phyloP scores from a whole-genome alignment of 2,888 invertebrate species.

The Sipha maydis region DNA sequence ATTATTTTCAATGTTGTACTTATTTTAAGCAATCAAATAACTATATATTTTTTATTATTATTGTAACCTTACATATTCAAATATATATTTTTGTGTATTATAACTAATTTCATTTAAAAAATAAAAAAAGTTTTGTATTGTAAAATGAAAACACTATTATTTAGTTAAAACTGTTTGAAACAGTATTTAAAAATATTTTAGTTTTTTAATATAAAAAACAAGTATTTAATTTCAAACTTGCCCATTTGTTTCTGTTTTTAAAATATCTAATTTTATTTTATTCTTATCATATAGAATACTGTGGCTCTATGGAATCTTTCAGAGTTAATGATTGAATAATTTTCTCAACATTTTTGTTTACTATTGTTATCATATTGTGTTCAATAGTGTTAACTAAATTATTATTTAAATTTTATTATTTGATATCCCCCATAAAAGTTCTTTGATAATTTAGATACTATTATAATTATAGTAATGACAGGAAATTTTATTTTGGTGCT shows the following conservation, averaged over 20 bases:
- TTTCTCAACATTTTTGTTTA: not conserved
- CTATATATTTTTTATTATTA: slow-evolving; percentile 53
- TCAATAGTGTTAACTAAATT: slow-evolving; percentile 43
- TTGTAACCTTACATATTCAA: slow-evolving; percentile 50
- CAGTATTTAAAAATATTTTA: slow-evolving; percentile 26
- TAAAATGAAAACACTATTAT: slow-evolving; percentile 39
- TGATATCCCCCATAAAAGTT: not conserved
- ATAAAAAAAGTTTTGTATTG: slow-evolving; percentile 24
- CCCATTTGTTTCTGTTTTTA: not conserved
- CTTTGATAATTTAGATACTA: not conserved
- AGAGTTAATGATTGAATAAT: slow-evolving; percentile 8
- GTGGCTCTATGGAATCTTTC: not conserved
- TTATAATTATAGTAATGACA: not conserved
- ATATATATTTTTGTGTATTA: slow-evolving; percentile 59
- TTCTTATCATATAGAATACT: slow-evolving; percentile 33
- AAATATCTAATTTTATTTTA: not conserved
- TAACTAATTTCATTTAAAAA: slow-evolving; percentile 33
- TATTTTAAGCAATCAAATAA: slow-evolving; percentile 59
- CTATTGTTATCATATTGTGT: slow-evolving; percentile 37
- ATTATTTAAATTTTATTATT: slow-evolving; percentile 24
- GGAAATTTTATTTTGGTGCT: slow-evolving; percentile 32
- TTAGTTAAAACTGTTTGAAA: slow-evolving; percentile 30
- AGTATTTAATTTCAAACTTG: not conserved
- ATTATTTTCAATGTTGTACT: slow-evolving; percentile 58
- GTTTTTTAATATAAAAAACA: slow-evolving; percentile 9